These are phyloP conservation scores for Agrotis segetum DNA, from an alignment of 2,888 invertebrate genomes.

Conservation along the genomic window DNA sequence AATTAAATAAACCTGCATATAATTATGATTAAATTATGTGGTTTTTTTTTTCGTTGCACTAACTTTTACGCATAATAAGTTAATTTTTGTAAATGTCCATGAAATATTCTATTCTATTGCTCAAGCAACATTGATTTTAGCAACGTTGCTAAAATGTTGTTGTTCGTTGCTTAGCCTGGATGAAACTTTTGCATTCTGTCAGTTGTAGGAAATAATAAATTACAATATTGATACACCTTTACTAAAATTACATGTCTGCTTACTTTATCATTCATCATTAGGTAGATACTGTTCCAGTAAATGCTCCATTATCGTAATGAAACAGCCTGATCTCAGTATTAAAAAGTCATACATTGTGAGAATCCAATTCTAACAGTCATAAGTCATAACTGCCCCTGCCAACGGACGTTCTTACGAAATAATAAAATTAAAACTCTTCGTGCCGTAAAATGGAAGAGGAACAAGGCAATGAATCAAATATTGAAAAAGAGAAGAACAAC, in stretches of 20 bases:
- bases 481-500: background rate
- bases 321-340: background rate
- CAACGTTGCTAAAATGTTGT: too few relatives aligned
- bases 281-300: background rate
- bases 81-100: too few relatives aligned
- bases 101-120: too few relatives aligned
- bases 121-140: too few relatives aligned
- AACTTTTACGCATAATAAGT: too few relatives aligned
- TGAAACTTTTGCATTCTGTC: background rate
- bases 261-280: conserved; percentile 6
- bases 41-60: too few relatives aligned
- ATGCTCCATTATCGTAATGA: conserved; percentile 23
- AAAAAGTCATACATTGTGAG: background rate
- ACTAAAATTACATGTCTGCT: background rate
- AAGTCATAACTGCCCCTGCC: background rate
- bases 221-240: conserved; percentile 2
- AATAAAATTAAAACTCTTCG: background rate
- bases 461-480: conserved; percentile 7
- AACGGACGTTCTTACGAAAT: conserved; percentile 1
- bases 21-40: too few relatives aligned
- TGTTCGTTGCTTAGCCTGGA: background rate
- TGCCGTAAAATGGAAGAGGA: conserved; percentile 11
- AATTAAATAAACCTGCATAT: too few relatives aligned
- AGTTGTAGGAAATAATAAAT: background rate
- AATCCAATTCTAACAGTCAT: background rate